These are phyloP conservation scores for Alitta virens DNA, from an alignment of 2,888 invertebrate species.

Conservation along the genomic window DNA sequence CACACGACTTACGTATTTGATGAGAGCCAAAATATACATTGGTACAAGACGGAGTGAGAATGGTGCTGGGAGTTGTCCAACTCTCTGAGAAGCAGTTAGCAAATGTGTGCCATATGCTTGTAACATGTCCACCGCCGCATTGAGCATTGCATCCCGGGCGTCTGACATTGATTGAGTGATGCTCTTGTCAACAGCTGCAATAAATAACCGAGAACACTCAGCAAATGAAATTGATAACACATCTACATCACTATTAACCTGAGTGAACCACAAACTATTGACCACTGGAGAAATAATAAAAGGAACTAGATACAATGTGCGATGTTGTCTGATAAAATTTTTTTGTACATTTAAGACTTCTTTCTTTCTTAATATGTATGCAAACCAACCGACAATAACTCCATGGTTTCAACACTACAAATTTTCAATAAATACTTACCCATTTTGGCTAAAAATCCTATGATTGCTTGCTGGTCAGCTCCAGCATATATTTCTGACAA, in stretches of 20 bases:
- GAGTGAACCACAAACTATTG: too few species aligned
- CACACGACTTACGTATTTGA: constrained; percentile 71
- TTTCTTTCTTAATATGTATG: too few species aligned
- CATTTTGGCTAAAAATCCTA: constrained; percentile 93
- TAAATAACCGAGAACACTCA: constrained; percentile 8
- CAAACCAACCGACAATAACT: too few species aligned
- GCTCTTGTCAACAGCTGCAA: constrained; percentile 83
- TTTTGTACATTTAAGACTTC: too few species aligned
- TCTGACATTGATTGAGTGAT: constrained; percentile 82
- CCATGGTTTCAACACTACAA: too few species aligned
- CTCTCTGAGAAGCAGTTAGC: constrained; percentile 54
- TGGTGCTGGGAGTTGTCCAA: constrained; percentile 73
- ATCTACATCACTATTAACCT: too few species aligned
- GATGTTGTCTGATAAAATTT: background rate
- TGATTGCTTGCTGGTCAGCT: constrained; percentile 91
- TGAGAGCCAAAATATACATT: constrained; percentile 80
- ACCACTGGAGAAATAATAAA: too few species aligned
- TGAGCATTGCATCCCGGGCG: constrained; percentile 93
- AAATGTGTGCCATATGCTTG: constrained; percentile 70
- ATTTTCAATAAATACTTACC: too few species aligned
- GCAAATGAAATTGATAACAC: too few species aligned
- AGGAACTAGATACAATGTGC: too few species aligned
- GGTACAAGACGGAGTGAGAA: constrained; percentile 79
- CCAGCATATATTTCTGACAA: constrained; percentile 80
- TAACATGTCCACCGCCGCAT: constrained; percentile 87